Evolutionary conservation across 1,140 invertebrate species (phyloP).

Genomic region (Pogonus chalceus): DNA sequence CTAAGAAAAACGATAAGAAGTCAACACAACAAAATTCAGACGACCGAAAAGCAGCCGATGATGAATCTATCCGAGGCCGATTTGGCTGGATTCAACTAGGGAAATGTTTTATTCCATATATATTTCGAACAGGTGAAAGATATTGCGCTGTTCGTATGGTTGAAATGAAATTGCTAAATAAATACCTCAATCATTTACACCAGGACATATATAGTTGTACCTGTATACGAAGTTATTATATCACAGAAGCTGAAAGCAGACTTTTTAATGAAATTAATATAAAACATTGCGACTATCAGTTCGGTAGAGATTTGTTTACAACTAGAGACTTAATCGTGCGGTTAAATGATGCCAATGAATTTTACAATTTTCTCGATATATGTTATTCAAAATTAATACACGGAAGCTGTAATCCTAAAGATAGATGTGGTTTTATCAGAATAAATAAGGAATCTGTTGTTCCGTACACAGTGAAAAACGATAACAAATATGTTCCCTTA

Average conservation of each 20-base stretch:
- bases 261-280: constrained; percentile 89
- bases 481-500: constrained; percentile 81
- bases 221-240: constrained; percentile 85
- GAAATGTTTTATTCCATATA: constrained; percentile 77
- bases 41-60: constrained; percentile 42
- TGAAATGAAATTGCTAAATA: constrained; percentile 77
- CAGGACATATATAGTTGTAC: constrained; percentile 79
- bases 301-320: constrained; percentile 81
- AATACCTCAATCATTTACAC: constrained; percentile 70
- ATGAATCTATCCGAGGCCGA: constrained; percentile 69
- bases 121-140: constrained; percentile 71
- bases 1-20: constrained; percentile 16
- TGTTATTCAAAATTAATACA: constrained; percentile 73
- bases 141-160: constrained; percentile 87
- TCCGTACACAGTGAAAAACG: constrained; percentile 77
- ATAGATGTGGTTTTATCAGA: constrained; percentile 85
- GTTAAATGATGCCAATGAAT: constrained; percentile 76
- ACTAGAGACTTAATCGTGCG: constrained; percentile 82
- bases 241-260: constrained; percentile 80
- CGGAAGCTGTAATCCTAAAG: constrained; percentile 52
- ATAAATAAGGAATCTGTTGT: constrained; percentile 92
- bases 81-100: constrained; percentile 86
- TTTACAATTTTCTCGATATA: constrained; percentile 81
- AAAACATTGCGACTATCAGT: constrained; percentile 83
- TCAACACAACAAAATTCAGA: constrained; percentile 7